Evolutionary conservation across 2,113 vertebrate species (phyloP).

Genomic region (Carollia perspicillata): DNA sequence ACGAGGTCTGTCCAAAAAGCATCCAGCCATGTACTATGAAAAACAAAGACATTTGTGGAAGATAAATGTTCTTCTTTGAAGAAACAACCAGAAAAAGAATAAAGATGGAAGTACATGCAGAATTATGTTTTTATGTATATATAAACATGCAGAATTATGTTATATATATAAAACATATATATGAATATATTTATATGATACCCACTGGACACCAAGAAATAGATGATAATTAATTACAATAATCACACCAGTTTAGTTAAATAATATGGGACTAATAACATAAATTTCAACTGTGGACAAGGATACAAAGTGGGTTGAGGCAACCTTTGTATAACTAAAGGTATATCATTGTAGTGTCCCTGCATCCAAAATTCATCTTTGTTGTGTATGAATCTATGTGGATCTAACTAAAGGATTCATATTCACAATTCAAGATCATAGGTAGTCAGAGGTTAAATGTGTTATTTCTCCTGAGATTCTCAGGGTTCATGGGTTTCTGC

Average conservation of each 20-base stretch:
- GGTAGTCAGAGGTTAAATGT: not conserved
- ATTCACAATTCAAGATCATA: not conserved
- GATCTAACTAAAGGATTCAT: not conserved
- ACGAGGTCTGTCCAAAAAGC: too few relatives aligned
- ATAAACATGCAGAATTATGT: not conserved
- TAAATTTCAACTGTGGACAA: not conserved
- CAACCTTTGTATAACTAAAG: not conserved
- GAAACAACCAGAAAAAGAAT: not conserved
- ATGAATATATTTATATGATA: not conserved
- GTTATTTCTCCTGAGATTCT: not conserved
- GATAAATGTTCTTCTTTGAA: not conserved
- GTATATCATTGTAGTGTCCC: not conserved
- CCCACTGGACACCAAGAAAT: not conserved
- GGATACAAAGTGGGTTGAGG: not conserved
- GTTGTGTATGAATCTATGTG: not conserved
- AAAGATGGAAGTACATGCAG: not conserved
- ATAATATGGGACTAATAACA: not conserved
- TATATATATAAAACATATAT: not conserved
- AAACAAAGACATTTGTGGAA: too few relatives aligned
- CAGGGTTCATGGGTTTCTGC: not conserved
- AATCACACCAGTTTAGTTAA: not conserved
- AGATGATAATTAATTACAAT: not conserved
- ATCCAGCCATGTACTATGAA: too few relatives aligned
- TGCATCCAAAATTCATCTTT: not conserved
- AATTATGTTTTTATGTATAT: not conserved